Base-by-base conservation (phyloP, 92 coral and sea anemone genomes). In the Parazoanthus swiftii region DNA sequence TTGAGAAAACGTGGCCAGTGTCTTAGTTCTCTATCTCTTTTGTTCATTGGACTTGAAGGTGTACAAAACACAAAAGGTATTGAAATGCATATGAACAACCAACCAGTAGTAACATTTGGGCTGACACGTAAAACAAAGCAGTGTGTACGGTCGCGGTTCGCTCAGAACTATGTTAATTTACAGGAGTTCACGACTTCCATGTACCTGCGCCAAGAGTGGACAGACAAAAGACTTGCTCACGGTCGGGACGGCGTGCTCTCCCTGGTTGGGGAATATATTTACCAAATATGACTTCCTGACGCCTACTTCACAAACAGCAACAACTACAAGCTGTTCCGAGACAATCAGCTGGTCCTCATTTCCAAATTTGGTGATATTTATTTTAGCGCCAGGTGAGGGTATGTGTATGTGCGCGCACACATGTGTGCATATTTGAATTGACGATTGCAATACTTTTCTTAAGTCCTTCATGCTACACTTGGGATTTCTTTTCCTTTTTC, bases 201-300 rank as follows among this genome's bases (percentile, higher is more conserved):
- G 95, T 97, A 86, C 72, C 91, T 97, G 68, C 94, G 96, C 35
- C 99, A 97, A 85, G 98, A 92, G 77, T 97, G 99, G 99, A 87
- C 79, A 0, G 99, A 97, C 79, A 85, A 89, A 42, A 81, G 99
- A 59, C 88, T 97, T 35, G 98, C 94, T 18, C 98, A 97, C 78
- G 90, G 91, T 8, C 66, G 73, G 76, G 92, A 91, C 25, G 99
- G 99, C 36, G 90, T 94, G 58, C 86, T 97, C 71, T 94, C 99
- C 9, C 86, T 97, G 14, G 92, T 88, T 66, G 99, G 99, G 77
- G 90, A 92, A 77, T 95, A 97, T 26, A 93, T 95, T 36, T 88
- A 95, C 73, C 77, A 90, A 77, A 97, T 97, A 85, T 97, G 99
- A 98, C 94, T 90, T 71, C 99, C 99, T 0, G 98, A 97, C 88